Percentiles rank a stretch among this genome's conserved stretches.
phyloP scores from a whole-genome alignment of 2,797 vertebrate genomes.

The Euthynnus affinis region DNA sequence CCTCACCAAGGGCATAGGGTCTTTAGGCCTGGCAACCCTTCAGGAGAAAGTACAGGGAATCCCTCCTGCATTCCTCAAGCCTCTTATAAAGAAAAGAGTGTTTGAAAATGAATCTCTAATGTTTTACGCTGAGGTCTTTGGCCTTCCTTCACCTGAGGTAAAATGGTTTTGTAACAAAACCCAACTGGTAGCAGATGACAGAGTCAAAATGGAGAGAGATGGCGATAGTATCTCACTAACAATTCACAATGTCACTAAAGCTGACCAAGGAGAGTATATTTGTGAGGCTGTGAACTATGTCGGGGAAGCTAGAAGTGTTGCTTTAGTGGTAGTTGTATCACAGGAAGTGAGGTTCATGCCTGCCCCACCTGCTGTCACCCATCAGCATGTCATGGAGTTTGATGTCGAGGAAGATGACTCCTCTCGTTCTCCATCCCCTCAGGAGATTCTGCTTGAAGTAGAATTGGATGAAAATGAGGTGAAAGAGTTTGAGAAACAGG shows the following conservation, averaged over 20 bases:
- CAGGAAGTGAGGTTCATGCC: constrained; percentile 89
- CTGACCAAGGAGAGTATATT: constrained; percentile 93
- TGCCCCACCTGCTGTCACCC: constrained; percentile 92
- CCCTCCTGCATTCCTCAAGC: constrained; percentile 95
- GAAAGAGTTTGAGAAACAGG: constrained; percentile 96
- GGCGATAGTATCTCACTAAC: constrained; percentile 89
- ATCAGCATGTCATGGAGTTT: constrained; percentile 98
- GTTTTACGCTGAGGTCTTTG: constrained; percentile 92
- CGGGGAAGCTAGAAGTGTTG: constrained; percentile 94
- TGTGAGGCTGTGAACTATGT: constrained; percentile 95
- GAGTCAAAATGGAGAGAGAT: constrained; percentile 89
- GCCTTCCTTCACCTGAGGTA: constrained; percentile 92
- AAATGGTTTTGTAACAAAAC: constrained; percentile 96
- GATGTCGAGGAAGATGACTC: constrained; percentile 91
- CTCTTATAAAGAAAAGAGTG: constrained; percentile 89
- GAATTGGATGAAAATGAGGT: constrained; percentile 98
- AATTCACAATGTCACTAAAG: constrained; percentile 87
- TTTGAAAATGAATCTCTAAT: constrained; percentile 89
- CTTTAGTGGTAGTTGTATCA: constrained; percentile 90
- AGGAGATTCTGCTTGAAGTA: constrained; percentile 98
- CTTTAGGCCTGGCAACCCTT: constrained; percentile 86
- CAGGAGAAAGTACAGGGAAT: constrained; percentile 93
- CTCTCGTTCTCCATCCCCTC: constrained; percentile 96
- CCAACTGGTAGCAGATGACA: constrained; percentile 84
- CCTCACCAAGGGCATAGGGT: constrained; percentile 78